Percentiles rank a stretch among this genome's conserved stretches.
phyloP scores from a whole-genome alignment of 2,888 invertebrate species.

The Urechis unicinctus region DNA sequence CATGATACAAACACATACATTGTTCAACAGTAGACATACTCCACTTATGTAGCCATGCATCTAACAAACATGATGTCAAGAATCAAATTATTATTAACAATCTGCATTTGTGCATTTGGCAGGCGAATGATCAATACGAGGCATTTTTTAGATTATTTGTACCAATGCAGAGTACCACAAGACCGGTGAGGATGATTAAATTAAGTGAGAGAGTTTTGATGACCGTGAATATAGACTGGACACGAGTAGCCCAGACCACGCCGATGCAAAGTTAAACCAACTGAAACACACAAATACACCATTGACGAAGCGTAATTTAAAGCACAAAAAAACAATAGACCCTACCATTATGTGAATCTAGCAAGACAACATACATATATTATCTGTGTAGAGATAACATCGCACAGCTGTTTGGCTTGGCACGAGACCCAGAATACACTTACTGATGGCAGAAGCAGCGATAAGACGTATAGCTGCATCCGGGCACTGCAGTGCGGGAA shows the following conservation, averaged over 20 bases:
- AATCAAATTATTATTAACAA: too few relatives aligned
- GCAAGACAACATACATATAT: not conserved
- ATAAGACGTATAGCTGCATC: constrained; percentile 27
- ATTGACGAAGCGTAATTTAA: too few relatives aligned
- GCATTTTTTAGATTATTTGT: too few relatives aligned
- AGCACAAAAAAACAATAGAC: too few relatives aligned
- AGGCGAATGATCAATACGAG: too few relatives aligned
- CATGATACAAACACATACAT: not conserved
- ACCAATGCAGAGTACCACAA: constrained; percentile 14
- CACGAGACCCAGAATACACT: too few relatives aligned
- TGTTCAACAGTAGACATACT: not conserved
- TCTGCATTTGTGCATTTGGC: too few relatives aligned
- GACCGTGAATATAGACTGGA: constrained; percentile 17
- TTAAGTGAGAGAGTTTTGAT: constrained; percentile 16
- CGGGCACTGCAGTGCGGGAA: constrained; percentile 41
- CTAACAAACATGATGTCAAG: too few relatives aligned
- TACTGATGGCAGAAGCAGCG: constrained; percentile 37
- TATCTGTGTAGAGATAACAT: too few relatives aligned
- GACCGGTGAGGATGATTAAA: constrained; percentile 16
- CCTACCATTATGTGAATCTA: too few relatives aligned
- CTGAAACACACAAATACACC: constrained; percentile 9
- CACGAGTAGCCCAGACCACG: constrained; percentile 9
- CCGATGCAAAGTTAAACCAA: constrained; percentile 14
- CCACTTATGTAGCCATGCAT: too few relatives aligned
- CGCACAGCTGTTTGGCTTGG: too few relatives aligned